Percentiles rank a stretch among this genome's conserved stretches.
phyloP scores from a whole-genome alignment of 2,113 vertebrate genomes.

The Hippocampus comes region DNA sequence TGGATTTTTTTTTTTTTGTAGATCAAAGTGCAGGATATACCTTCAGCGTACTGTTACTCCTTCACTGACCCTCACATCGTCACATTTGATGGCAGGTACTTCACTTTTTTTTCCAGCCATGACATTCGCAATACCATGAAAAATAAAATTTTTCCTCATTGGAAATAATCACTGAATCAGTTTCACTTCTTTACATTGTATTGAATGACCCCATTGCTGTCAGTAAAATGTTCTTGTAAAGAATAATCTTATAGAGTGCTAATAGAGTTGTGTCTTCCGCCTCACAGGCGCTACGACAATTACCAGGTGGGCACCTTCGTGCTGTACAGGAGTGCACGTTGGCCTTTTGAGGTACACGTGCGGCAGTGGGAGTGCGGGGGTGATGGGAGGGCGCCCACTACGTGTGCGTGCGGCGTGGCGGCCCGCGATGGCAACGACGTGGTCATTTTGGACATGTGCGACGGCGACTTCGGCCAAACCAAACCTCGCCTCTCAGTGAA shows the following conservation, averaged over 20 bases:
- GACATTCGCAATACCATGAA: not conserved
- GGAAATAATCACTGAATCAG: too few relatives aligned
- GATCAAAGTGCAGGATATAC: constrained; percentile 80
- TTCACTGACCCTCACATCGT: constrained; percentile 90
- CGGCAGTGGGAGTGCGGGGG: constrained; percentile 87
- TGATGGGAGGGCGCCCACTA: constrained; percentile 72
- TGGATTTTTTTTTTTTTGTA: constrained; percentile 52
- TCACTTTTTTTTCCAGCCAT: constrained; percentile 1
- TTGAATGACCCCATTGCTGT: too few relatives aligned
- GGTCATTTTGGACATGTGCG: constrained; percentile 86
- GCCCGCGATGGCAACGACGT: constrained; percentile 76
- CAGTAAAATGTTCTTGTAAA: too few relatives aligned
- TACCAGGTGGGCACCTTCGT: constrained; percentile 86
- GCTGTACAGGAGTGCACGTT: constrained; percentile 76
- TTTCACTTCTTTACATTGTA: too few relatives aligned
- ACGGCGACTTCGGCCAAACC: constrained; percentile 75
- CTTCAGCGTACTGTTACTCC: constrained; percentile 82
- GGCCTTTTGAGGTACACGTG: constrained; percentile 84
- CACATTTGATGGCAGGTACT: constrained; percentile 92
- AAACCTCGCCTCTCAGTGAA: constrained; percentile 80
- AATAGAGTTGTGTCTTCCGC: not conserved
- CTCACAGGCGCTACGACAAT: constrained; percentile 83
- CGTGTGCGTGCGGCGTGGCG: constrained; percentile 84
- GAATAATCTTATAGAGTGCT: too few relatives aligned
- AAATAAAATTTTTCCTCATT: too few relatives aligned